Evolutionary conservation across 2,797 vertebrate species (phyloP).

Genomic region (Cheirogaleus major): DNA sequence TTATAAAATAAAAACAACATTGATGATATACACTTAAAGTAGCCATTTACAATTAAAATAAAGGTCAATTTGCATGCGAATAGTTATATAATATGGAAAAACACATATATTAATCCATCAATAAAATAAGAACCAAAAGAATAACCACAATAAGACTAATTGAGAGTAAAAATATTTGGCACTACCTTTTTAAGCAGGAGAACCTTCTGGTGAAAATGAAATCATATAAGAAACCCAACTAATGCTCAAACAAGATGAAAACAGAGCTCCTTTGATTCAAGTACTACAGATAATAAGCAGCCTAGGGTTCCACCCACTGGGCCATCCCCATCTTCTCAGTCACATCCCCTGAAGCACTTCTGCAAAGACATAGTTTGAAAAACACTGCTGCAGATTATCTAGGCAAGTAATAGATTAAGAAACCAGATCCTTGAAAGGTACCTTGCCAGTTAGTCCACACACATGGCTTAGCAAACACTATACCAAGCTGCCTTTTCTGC

Average conservation of each 20-base stretch:
- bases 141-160: background rate
- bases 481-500: background rate
- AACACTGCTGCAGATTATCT: background rate
- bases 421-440: background rate
- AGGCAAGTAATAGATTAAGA: background rate
- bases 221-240: background rate
- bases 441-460: background rate
- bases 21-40: background rate
- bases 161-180: background rate
- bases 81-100: background rate
- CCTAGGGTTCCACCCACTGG: too few species aligned
- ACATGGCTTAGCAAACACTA: background rate
- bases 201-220: background rate
- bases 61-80: background rate
- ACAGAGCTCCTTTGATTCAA: background rate
- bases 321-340: background rate
- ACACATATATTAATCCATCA: background rate
- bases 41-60: background rate
- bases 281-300: background rate
- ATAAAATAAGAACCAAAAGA: conserved; percentile 3
- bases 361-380: background rate
- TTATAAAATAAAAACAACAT: background rate
- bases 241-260: background rate
- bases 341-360: background rate
- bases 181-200: background rate